Percentiles rank a stretch among this genome's conserved stretches.
These are phyloP conservation scores for Erpornis zantholeuca DNA, from an alignment of 2,113 vertebrate genomes.

Conservation along the genomic window DNA sequence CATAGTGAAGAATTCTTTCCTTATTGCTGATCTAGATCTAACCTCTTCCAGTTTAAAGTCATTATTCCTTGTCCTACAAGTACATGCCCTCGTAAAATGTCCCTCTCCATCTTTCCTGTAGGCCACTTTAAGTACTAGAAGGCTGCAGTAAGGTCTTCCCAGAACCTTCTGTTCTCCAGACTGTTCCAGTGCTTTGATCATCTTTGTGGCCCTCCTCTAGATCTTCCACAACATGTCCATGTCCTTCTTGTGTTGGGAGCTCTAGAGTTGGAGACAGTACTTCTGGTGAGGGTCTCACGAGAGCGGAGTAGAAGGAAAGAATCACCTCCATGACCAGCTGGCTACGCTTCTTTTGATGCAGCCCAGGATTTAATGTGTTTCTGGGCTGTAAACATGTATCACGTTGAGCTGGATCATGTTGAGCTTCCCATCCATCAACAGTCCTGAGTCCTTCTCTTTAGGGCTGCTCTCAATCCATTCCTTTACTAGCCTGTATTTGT, in stretches of 20 bases:
- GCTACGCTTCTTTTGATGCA: accelerated
- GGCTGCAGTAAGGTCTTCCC: not conserved
- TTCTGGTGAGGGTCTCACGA: not conserved
- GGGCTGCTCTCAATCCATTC: not conserved
- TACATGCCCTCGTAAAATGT: not conserved
- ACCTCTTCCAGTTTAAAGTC: not conserved
- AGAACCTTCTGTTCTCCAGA: not conserved
- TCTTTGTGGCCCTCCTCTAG: not conserved
- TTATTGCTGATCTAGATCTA: not conserved
- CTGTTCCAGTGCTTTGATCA: not conserved
- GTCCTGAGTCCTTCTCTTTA: not conserved
- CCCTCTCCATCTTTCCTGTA: not conserved
- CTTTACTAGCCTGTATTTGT: not conserved
- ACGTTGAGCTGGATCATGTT: not conserved
- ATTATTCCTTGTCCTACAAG: not conserved
- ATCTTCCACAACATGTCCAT: not conserved
- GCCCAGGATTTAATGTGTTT: not conserved
- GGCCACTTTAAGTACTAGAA: not conserved
- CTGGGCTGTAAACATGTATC: too few species aligned
- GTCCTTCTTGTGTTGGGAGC: not conserved
- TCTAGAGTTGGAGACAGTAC: not conserved
- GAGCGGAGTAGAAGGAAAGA: not conserved
- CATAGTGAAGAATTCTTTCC: not conserved
- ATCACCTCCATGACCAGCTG: not conserved
- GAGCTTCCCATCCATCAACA: not conserved